phyloP scores from a whole-genome alignment of 2,113 vertebrate species.

The Dolichotis patagonum region DNA sequence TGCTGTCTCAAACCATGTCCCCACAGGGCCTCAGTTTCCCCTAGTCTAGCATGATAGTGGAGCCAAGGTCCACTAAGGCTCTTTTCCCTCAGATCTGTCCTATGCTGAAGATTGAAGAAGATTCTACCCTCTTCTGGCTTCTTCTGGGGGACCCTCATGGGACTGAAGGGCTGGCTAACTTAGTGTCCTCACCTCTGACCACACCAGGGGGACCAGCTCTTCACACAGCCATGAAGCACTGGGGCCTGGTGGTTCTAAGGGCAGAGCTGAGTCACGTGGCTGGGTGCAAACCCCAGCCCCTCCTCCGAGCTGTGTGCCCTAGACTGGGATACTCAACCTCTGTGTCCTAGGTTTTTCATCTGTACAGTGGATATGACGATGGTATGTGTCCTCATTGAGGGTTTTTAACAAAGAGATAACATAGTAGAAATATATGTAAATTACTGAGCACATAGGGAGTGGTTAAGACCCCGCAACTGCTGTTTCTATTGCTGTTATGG shows the following conservation, averaged over 20 bases:
- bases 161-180: neutral
- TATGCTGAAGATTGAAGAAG: neutral
- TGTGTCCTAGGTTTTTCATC: neutral
- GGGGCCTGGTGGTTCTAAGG: fast-evolving
- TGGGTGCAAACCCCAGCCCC: neutral
- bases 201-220: neutral
- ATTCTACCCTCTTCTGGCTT: neutral
- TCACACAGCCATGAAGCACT: neutral
- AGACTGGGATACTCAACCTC: neutral
- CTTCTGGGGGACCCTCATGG: neutral
- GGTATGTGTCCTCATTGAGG: neutral
- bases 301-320: neutral
- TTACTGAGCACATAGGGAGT: neutral
- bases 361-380: neutral
- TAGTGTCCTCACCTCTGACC: neutral
- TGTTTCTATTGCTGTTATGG: neutral
- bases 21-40: neutral
- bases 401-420: neutral
- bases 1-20: neutral
- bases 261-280: neutral
- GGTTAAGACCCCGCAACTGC: neutral
- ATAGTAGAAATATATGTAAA: neutral
- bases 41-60: neutral
- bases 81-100: neutral
- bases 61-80: neutral